Evolutionary conservation across 2,113 vertebrate species (phyloP), one percentile per base, ranked within the genome.

Genomic region (Megaceryle maxima): DNA sequence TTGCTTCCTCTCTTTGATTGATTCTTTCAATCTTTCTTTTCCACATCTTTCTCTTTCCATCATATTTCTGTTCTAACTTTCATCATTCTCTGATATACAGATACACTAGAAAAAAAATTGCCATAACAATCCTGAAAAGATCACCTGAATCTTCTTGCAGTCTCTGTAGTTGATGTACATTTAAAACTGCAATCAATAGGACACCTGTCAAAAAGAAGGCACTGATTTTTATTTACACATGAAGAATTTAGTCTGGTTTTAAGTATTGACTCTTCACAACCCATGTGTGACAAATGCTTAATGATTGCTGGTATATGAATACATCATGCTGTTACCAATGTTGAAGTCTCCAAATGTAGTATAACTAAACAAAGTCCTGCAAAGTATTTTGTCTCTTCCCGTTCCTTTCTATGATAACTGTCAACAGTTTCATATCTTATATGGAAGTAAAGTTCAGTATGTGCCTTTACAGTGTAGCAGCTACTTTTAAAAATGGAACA

Each of bases 191-290:
- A 69, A 94, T 94, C 79, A 81, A 91, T 53, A 95, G 56, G 35
- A 95, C 48, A 92, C 73, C 68, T 96, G 26, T 82, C 72, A 93
- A 89, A 92, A 95, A 50, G 22, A 94, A 17, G 39, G 37, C 12
- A 76, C 44, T 88, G 93, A 67, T 93, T 97, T 72, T 93, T 94
- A 85, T 93, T 96, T 91, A 59, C 19, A 87, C 37, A 43, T 93
- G 35, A 67, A 82, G 35, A 85, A 63, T 17, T 73, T 44, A 62
- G 13, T 72, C 25, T 72, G 64, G 6, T 64, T 88, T 43, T 31
- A 72, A 70, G 31, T 48, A 19, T 6, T 25, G 29, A 39, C 24
- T 44, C 6, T 77, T 96, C 43, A 87, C 24, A 74, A 89, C 73
- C n/a, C 4, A 9, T 53, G 44, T 41, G 39, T 74, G 26, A 78